Percentiles rank a stretch among this genome's conserved stretches.
phyloP scores from a whole-genome alignment of 1,140 invertebrate genomes.

The Drosophila littoralis region DNA sequence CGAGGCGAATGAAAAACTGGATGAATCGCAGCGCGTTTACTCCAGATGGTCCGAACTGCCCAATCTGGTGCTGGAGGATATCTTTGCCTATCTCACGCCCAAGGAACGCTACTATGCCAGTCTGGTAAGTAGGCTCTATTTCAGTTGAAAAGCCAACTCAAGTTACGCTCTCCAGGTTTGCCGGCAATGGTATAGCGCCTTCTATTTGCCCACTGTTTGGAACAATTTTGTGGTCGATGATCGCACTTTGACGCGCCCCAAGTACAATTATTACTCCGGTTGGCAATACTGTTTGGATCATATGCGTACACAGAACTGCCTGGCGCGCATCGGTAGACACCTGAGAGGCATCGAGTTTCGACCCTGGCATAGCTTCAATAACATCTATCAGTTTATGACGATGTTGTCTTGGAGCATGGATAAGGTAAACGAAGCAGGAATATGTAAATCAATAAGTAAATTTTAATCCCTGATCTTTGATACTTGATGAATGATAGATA shows the following conservation, averaged over 20 bases:
- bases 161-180: conserved; percentile 63
- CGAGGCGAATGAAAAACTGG: conserved; percentile 65
- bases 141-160: neutral
- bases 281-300: conserved; percentile 93
- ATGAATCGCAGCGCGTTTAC: conserved; percentile 84
- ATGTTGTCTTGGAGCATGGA: conserved; percentile 91
- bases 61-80: conserved; percentile 91
- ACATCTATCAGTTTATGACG: conserved; percentile 94
- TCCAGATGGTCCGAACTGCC: conserved; percentile 90
- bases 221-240: conserved; percentile 90
- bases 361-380: conserved; percentile 92
- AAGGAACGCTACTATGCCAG: conserved; percentile 90
- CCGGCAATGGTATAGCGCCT: conserved; percentile 88
- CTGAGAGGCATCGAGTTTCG: conserved; percentile 89
- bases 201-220: conserved; percentile 91
- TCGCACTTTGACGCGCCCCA: conserved; percentile 89
- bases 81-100: conserved; percentile 89
- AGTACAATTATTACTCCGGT: conserved; percentile 93
- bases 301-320: conserved; percentile 89
- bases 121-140: conserved; percentile 86
- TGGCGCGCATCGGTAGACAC: conserved; percentile 89
- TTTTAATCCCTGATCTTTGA: too few species aligned
- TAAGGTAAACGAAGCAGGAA: conserved; percentile 51
- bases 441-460: neutral
- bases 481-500: too few species aligned